Conservation (phyloP, 2,888 invertebrate genomes). For the Spialia ferax region DNA sequence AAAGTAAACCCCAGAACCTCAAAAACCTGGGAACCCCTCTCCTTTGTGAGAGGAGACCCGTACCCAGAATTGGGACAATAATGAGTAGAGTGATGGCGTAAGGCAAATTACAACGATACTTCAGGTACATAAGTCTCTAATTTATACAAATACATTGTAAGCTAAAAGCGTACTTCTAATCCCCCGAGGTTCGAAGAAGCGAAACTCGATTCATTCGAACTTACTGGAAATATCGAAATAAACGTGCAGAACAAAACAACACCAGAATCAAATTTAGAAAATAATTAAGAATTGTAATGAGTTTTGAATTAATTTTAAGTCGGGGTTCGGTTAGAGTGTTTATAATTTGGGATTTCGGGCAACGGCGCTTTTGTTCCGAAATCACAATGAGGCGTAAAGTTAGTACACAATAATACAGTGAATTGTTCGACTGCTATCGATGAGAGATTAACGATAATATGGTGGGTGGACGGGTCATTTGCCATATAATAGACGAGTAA, state of each 20-base stretch:
- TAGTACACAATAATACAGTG: conserved; percentile 16
- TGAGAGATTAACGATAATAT: not conserved
- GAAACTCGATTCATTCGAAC: conserved; percentile 22
- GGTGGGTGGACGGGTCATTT: too few species aligned
- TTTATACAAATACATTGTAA: conserved; percentile 1
- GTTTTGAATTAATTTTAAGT: conserved; percentile 53
- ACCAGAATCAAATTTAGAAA: conserved; percentile 46
- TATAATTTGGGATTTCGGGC: conserved; percentile 45
- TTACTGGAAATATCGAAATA: conserved; percentile 29
- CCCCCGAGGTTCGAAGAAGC: not conserved
- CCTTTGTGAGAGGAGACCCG: too few species aligned
- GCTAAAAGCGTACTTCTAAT: conserved; percentile 8
- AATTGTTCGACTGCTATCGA: not conserved
- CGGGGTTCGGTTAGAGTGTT: conserved; percentile 48
- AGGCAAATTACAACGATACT: too few species aligned
- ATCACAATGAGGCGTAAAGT: conserved; percentile 26
- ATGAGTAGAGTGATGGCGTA: too few species aligned
- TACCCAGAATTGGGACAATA: too few species aligned
- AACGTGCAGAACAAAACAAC: conserved; percentile 40
- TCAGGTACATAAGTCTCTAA: not conserved
- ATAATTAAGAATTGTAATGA: conserved; percentile 53
- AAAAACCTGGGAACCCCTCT: too few species aligned
- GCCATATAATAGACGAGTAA: too few species aligned
- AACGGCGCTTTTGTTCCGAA: conserved; percentile 24
- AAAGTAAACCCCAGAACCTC: too few species aligned